These are phyloP conservation scores for Agrotis segetum DNA, from an alignment of 2,888 invertebrate species.

Conservation along the genomic window DNA sequence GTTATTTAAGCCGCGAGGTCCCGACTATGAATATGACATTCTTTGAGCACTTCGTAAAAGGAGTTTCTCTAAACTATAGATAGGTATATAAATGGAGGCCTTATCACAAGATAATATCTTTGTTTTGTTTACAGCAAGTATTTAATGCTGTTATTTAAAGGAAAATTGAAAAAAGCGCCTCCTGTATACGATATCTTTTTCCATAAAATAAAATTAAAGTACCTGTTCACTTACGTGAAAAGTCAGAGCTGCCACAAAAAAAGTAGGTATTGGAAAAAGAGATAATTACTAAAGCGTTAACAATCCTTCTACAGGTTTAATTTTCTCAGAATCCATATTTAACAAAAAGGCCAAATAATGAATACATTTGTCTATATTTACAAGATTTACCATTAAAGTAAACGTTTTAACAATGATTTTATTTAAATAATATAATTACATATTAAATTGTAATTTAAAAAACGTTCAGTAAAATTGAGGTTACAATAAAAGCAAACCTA, in stretches of 20 bases:
- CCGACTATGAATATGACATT: conserved; percentile 21
- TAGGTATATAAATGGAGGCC: not conserved
- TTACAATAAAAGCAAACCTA: not conserved
- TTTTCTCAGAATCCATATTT: not conserved
- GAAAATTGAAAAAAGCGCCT: too few relatives aligned
- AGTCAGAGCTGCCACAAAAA: too few relatives aligned
- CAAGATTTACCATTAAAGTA: not conserved
- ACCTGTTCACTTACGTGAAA: too few relatives aligned
- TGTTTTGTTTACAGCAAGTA: too few relatives aligned
- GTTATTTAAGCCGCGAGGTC: conserved; percentile 11
- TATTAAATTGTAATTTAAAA: not conserved
- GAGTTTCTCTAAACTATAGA: conserved; percentile 19
- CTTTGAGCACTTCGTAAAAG: conserved; percentile 11
- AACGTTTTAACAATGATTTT: too few relatives aligned
- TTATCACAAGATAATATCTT: too few relatives aligned
- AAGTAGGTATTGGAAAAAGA: too few relatives aligned
- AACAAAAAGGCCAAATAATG: not conserved
- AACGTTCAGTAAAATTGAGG: not conserved
- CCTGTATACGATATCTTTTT: too few relatives aligned
- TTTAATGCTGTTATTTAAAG: too few relatives aligned
- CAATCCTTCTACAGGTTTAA: not conserved
- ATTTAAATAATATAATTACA: too few relatives aligned
- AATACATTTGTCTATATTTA: not conserved
- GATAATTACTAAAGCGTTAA: not conserved
- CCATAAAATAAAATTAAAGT: too few relatives aligned